Evolutionary conservation across 2,888 invertebrate genomes (phyloP).

Genomic region (Plebejus melissa): DNA sequence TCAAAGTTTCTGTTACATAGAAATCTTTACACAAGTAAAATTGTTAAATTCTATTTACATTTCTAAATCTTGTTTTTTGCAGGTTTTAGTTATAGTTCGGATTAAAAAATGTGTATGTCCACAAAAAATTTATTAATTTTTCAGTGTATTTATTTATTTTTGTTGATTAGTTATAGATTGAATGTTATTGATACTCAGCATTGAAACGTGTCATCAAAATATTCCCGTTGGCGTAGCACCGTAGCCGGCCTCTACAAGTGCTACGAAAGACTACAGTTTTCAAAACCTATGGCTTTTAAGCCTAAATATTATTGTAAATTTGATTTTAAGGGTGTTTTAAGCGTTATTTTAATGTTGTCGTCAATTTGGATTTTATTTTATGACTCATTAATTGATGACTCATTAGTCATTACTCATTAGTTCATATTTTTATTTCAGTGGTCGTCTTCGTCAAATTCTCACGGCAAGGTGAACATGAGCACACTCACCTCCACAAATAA

Average conservation of each 20-base stretch:
- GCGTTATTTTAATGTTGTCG: neutral
- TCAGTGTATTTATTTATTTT: no score
- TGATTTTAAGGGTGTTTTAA: neutral
- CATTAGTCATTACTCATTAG: neutral
- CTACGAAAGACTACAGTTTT: neutral
- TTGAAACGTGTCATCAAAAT: neutral
- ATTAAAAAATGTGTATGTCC: no score
- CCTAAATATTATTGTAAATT: neutral
- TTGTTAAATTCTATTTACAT: neutral
- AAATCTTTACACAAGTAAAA: neutral
- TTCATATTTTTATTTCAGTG: neutral
- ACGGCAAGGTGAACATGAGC: slow-evolving; percentile 40
- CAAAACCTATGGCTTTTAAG: neutral
- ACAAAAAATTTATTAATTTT: no score
- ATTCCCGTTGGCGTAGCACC: neutral
- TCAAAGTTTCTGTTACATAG: no score
- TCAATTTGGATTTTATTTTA: neutral
- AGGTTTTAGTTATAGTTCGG: neutral
- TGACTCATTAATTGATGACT: neutral
- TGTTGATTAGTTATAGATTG: no score
- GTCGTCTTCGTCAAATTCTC: slow-evolving; percentile 34
- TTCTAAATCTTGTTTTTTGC: neutral
- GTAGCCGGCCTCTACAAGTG: slow-evolving; percentile 20
- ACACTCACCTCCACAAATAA: slow-evolving; percentile 73
- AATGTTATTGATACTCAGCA: neutral